A percentile compares a stretch with the other conserved stretches of the same genome.
Conservation (phyloP, 1,140 invertebrate genomes). For the Callitettix versicolor region DNA sequence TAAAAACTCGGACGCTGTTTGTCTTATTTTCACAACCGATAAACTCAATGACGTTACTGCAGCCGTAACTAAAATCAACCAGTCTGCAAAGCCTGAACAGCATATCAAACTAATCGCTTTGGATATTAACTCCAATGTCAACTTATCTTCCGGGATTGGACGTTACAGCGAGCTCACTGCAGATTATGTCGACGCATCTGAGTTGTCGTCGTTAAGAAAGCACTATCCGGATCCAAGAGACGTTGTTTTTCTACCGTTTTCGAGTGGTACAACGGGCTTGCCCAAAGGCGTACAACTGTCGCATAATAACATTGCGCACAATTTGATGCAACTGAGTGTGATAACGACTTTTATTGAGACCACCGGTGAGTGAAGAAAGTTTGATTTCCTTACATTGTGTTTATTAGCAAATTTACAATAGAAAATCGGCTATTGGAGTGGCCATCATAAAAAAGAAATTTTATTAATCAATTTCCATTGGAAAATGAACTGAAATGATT, state of each 20-base stretch:
- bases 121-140: background rate
- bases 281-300: constrained; percentile 81
- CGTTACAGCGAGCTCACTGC: constrained; percentile 1
- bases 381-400: too few relatives aligned
- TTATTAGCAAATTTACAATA: too few relatives aligned
- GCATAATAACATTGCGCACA: constrained; percentile 49
- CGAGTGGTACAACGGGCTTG: constrained; percentile 64
- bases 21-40: constrained; percentile 48
- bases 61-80: background rate
- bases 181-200: background rate
- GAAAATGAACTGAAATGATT: too few relatives aligned
- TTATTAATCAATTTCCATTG: too few relatives aligned
- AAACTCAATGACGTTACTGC: background rate
- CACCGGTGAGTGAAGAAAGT: too few relatives aligned
- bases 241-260: constrained; percentile 34
- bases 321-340: constrained; percentile 3
- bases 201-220: background rate
- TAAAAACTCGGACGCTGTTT: constrained; percentile 48
- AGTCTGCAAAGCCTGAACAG: background rate
- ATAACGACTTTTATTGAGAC: too few relatives aligned
- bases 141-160: background rate
- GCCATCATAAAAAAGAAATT: too few relatives aligned
- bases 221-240: constrained; percentile 21
- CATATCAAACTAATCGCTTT: background rate
- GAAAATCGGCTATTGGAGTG: too few relatives aligned